Evolutionary conservation across 2,113 vertebrate genomes (phyloP).

Genomic region (Plecturocebus donacophilus): DNA sequence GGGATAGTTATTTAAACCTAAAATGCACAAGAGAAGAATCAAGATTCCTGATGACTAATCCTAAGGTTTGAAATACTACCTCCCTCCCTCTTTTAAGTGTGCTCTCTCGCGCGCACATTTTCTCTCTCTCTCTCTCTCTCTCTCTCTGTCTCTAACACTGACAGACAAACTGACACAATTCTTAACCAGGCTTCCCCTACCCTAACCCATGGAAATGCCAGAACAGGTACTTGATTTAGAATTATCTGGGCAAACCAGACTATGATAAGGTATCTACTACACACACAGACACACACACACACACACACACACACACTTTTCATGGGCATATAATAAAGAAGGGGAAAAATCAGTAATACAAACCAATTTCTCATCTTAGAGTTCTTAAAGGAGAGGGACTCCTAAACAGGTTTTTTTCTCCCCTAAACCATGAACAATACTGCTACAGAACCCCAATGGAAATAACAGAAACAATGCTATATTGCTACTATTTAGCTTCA

Average conservation of each 20-base stretch:
- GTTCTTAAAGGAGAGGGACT: slow-evolving; percentile 27
- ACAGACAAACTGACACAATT: neutral
- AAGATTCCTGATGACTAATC: slow-evolving; percentile 32
- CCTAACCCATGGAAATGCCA: slow-evolving; percentile 43
- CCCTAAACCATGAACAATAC: neutral
- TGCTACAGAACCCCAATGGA: neutral
- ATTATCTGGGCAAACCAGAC: slow-evolving; percentile 37
- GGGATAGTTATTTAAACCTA: slow-evolving; percentile 62
- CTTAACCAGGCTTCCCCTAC: neutral
- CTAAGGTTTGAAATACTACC: slow-evolving; percentile 40
- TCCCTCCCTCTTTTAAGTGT: too few species aligned
- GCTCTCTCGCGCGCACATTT: neutral
- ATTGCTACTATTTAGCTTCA: neutral
- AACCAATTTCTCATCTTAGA: slow-evolving; percentile 48
- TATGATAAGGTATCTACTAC: slow-evolving; percentile 27
- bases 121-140: neutral
- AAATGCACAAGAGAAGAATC: slow-evolving; percentile 47
- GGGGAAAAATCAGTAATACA: slow-evolving; percentile 17
- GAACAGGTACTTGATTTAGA: slow-evolving; percentile 48
- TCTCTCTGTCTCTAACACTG: neutral
- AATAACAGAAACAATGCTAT: neutral
- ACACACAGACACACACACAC: neutral
- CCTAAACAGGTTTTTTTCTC: neutral
- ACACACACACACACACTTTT: neutral
- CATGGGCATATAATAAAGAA: neutral